phyloP scores from a whole-genome alignment of 2,888 invertebrate genomes.

The Leucophora obtusa region DNA sequence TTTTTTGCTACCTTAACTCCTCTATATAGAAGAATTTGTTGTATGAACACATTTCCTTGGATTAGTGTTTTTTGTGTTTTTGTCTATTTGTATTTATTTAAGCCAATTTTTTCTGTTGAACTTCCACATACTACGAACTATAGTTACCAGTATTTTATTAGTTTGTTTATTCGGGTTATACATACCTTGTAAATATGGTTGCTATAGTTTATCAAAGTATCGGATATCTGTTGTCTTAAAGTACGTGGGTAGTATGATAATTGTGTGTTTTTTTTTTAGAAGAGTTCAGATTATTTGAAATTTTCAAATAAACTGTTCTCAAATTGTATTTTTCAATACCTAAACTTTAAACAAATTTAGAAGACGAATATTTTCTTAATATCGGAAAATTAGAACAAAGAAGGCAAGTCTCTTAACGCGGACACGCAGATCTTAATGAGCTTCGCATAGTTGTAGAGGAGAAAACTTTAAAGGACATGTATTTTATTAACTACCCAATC shows the following conservation, averaged over 20 bases:
- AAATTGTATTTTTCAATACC: too few relatives aligned
- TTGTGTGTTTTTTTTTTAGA: too few relatives aligned
- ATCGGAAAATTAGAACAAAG: too few relatives aligned
- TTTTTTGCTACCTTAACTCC: conserved; percentile 24
- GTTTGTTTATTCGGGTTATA: conserved; percentile 79
- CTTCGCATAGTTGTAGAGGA: too few relatives aligned
- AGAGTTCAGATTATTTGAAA: too few relatives aligned
- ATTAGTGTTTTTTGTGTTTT: conserved; percentile 23
- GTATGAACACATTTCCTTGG: conserved; percentile 65
- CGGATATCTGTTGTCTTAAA: conserved; percentile 70
- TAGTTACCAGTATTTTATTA: conserved; percentile 71
- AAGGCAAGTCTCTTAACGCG: too few relatives aligned
- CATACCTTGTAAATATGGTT: conserved; percentile 68
- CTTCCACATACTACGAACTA: background rate
- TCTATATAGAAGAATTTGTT: conserved; percentile 22
- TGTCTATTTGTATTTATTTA: conserved; percentile 1
- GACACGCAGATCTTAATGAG: too few relatives aligned
- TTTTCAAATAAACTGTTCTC: too few relatives aligned
- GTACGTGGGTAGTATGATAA: background rate
- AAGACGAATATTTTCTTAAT: too few relatives aligned
- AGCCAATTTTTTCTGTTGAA: conserved; percentile 50
- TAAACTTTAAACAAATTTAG: too few relatives aligned
- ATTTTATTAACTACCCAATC: too few relatives aligned
- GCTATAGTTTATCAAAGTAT: conserved; percentile 73
- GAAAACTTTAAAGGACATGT: too few relatives aligned